Evolutionary conservation across 2,888 invertebrate species (phyloP), one percentile per base, ranked within the genome.

Genomic region (Hydriomena furcata): DNA sequence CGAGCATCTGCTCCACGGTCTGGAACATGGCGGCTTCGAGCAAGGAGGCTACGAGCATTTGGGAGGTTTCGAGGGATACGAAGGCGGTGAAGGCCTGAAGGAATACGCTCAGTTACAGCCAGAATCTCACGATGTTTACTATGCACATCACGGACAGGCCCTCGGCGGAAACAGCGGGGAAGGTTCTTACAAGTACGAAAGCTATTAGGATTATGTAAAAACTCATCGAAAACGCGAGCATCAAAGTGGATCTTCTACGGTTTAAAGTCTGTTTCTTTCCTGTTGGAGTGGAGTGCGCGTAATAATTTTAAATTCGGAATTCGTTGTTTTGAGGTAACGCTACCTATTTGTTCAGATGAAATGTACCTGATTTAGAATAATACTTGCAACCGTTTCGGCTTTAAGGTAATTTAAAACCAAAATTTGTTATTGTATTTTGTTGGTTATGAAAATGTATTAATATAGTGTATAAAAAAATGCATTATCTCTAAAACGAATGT

Each of bases 331-430:
- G 66, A 63, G 54, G 57, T 59, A 66, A 70, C 57, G 58, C 64
- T 49, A n/a, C n/a, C n/a, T n/a, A 66, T 62, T 55, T 61, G 61
- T 63, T 51, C 23, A 35, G 55, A 63, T 55, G 61, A 69, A 73
- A 79, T 66, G 89, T 89, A 89, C 87, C 89, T 88, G 89, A 89
- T 68, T 70, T 82, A 84, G 79, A 63, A 68, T 76, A 75, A 71
- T 72, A 68, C 55, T 62, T 65, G 65, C 60, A 65, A 68, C 69
- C 70, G 66, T 70, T 69, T 70, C 69, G 68, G 61, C 50, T 68
- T 69, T 60, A 52, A 17, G 17, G 17, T 17, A 17, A 58, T 68
- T 31, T 48, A 52, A 40, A 51, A 24, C 42, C 25, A 53, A 55
- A 52, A 37, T 12, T 43, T 35, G 58, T 48, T 25, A 27, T 32